Base-by-base conservation (phyloP, 1,140 invertebrate species). In the Vanessa atalanta region DNA sequence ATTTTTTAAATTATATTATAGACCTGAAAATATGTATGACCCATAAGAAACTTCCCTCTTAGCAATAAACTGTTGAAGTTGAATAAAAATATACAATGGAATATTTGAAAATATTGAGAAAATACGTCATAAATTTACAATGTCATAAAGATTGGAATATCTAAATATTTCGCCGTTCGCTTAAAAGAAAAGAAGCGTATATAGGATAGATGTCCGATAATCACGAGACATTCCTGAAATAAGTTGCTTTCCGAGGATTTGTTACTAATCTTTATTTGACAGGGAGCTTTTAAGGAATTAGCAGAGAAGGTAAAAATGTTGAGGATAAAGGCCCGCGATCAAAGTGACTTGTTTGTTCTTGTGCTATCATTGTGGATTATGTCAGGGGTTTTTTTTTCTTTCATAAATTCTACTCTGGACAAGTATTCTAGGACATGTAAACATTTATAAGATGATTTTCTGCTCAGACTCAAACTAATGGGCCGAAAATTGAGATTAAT, bases 221-320 rank as follows among this genome's bases (percentile, higher is more conserved):
- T 53, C 65, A 31, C 26, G 7, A 51, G 65, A 9, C 14, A 51
- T 50, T 51, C 67, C 14, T 57, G 57, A 70, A 68, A 75, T 23
- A 72, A 67, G 69, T 76, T 65, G 50, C 26, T 20, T 66, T 37
- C 64, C 47, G n/a, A 26, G 51, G 66, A 79, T 76, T 73, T 73
- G 71, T 73, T 65, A 69, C 53, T 79, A 81, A 81, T 73, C 79
- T 73, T 64, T 76, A 77, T 81, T 81, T 81, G 71, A 75, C 70
- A 67, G 70, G 51, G 73, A 65, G 79, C 75, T 79, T 79, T 79
- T 70, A 72, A 79, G 75, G 75, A 76, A 81, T 81, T 79, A 81
- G 70, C 71, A 63, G 68, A 20, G 53, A 74, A 73, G 77, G 69
- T 76, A 75, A 79, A 77, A 77, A 57, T 72, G 66, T 68, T 72